These are phyloP conservation scores for Gonioctena quinquepunctata DNA, from an alignment of 1,140 invertebrate genomes.

Conservation along the genomic window DNA sequence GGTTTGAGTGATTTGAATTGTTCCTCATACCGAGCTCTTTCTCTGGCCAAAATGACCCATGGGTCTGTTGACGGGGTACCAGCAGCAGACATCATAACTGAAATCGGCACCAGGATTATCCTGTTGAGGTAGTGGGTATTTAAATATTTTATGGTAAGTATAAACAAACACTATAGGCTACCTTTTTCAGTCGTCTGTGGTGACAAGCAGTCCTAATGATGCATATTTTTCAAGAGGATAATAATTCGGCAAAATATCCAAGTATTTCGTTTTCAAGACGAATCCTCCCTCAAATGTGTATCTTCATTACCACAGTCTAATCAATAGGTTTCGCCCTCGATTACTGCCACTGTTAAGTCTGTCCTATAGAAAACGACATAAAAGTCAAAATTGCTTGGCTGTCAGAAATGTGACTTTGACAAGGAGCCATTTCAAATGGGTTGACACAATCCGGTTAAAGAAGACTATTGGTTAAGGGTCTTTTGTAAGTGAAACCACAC, in stretches of 20 bases:
- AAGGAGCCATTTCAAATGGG: too few species aligned
- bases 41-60: conserved; percentile 85
- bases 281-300: not conserved
- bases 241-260: not conserved
- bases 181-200: not conserved
- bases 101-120: too few species aligned
- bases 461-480: too few species aligned
- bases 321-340: not conserved
- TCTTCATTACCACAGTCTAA: not conserved
- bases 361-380: not conserved
- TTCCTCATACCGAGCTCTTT: conserved; percentile 85
- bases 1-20: conserved; percentile 90
- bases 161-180: not conserved
- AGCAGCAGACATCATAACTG: conserved; percentile 47
- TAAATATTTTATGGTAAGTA: too few species aligned
- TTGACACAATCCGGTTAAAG: too few species aligned
- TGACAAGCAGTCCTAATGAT: not conserved
- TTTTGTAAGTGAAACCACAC: too few species aligned
- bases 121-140: too few species aligned
- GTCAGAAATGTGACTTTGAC: not conserved
- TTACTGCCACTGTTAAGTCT: not conserved
- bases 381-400: not conserved
- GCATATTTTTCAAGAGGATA: not conserved
- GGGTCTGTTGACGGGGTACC: conserved; percentile 69
- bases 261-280: not conserved